Base-by-base conservation (phyloP, 1,140 invertebrate species). In the Procambarus clarkii region DNA sequence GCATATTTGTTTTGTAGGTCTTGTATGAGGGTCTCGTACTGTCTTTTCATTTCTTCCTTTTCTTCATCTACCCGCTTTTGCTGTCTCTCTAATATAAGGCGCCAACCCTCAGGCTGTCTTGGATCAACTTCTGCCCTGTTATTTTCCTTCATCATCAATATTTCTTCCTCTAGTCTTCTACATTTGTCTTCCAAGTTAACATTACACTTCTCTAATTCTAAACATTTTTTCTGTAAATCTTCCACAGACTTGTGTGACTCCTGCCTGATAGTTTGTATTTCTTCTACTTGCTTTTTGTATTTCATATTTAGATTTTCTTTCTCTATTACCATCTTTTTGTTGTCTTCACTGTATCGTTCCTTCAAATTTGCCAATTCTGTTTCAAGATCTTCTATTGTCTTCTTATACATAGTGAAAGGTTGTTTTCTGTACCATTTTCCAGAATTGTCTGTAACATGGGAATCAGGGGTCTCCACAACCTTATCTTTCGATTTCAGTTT, bases 301-400 rank as follows among this genome's bases (percentile, higher is more conserved):
- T 46, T 54, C 8, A 84, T 34, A 1, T 77, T 24, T 34, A 78
- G 18, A 44, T 78, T 54, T 34, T 90, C 54, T 45, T 69, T 90
- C 2, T 84, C 34, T 64, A 48, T 5, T 21, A 79, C 34, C 4
- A 91, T 34, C 18, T 79, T 80, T 18, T 76, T 85, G 24, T 45
- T 85, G 15, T 91, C 82, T 91, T 86, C 60, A 7, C 50, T 69
- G 44, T 78, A 69, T 21, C 21, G 48, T 69, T 79, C 58, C 50
- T 85, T 91, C 44, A 86, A 60, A 24, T 15, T 69, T 21, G 21
- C 54, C 13, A 91, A 60, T 58, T 91, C 76, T 50, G 15, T 34
- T 21, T 91, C 76, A 69, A 85, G 77, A 4, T 77, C 77, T 50
- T 85, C 34, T 69, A 91, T 86, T 69, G 60, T 78, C 21, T 91